Percentiles rank a stretch among this genome's conserved stretches.
These are phyloP conservation scores for Lepus americanus DNA, from an alignment of 2,113 vertebrate species.

Conservation along the genomic window DNA sequence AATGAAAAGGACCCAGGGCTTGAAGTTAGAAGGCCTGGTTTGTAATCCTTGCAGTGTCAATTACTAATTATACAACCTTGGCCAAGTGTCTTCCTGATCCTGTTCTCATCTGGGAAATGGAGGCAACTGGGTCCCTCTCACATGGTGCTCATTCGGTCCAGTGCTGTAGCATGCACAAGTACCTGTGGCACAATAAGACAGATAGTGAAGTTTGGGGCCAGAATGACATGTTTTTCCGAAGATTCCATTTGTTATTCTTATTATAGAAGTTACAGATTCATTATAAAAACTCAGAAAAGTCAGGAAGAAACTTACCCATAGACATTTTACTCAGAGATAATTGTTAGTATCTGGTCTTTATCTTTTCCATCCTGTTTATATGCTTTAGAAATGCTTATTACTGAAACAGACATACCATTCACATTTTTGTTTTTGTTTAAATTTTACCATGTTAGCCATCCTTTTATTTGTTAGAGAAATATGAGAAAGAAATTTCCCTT, in stretches of 20 bases:
- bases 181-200: background rate
- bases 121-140: background rate
- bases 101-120: constrained; percentile 32
- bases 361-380: background rate
- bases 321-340: background rate
- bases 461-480: too few species aligned
- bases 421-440: background rate
- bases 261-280: constrained; percentile 41
- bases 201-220: constrained; percentile 20
- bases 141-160: background rate
- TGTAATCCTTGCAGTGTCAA: background rate
- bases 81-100: background rate
- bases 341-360: constrained; percentile 33
- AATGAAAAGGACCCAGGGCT: background rate
- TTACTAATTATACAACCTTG: background rate
- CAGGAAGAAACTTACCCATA: background rate
- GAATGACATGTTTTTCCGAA: constrained; percentile 53
- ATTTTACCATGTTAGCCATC: too few species aligned
- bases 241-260: constrained; percentile 1
- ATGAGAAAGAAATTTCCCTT: too few species aligned
- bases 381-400: constrained; percentile 28
- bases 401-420: background rate
- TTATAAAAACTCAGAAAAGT: constrained; percentile 25
- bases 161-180: background rate
- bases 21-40: background rate